A percentile compares a stretch with the other conserved stretches of the same genome.
These are phyloP conservation scores for Trissoscelio sp. DNA, from an alignment of 2,888 invertebrate species.

Conservation along the genomic window DNA sequence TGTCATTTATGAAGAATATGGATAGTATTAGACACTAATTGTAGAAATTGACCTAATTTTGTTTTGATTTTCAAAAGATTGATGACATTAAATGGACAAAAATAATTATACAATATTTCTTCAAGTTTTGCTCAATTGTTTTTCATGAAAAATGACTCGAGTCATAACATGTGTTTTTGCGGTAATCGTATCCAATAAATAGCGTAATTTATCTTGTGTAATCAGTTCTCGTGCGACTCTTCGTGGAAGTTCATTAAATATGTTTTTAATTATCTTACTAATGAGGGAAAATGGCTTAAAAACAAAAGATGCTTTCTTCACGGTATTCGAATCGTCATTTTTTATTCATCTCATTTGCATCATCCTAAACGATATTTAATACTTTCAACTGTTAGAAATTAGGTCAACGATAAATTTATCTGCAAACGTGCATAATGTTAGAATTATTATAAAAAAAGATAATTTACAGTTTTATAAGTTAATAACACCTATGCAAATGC, in stretches of 20 bases:
- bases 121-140: constrained; percentile 10
- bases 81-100: too few relatives aligned
- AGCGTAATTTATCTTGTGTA: constrained; percentile 50
- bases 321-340: neutral
- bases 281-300: constrained; percentile 15
- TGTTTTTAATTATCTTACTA: constrained; percentile 32
- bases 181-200: constrained; percentile 12
- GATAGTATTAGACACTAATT: too few relatives aligned
- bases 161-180: constrained; percentile 15
- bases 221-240: constrained; percentile 28
- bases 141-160: constrained; percentile 15
- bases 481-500: neutral
- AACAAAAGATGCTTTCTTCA: constrained; percentile 51
- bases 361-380: neutral
- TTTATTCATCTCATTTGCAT: neutral
- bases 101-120: too few relatives aligned
- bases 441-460: neutral
- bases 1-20: constrained; percentile 8
- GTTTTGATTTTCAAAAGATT: too few relatives aligned
- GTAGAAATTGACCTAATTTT: too few relatives aligned
- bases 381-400: too few relatives aligned
- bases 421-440: neutral
- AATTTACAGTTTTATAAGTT: neutral
- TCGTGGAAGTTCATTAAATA: constrained; percentile 43
- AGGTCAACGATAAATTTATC: constrained; percentile 30